Evolutionary conservation across 2,113 vertebrate species (phyloP).

Genomic region (Platichthys flesus): DNA sequence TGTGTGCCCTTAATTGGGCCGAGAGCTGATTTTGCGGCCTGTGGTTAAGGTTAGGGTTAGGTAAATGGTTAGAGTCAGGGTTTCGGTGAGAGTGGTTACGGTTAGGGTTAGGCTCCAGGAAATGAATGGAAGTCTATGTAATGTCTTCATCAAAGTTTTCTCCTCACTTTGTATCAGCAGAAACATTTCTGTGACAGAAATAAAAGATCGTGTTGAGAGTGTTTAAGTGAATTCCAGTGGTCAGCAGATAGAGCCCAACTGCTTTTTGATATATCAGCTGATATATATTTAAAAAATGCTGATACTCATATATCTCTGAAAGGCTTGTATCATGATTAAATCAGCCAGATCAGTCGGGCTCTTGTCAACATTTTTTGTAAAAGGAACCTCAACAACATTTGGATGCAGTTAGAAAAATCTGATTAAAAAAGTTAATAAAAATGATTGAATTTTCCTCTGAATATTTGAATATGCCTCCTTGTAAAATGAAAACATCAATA

Average conservation of each 20-base stretch:
- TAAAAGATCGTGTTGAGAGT: not conserved
- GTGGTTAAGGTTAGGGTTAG: slow-evolving; percentile 1
- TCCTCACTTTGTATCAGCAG: not conserved
- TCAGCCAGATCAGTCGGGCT: too few species aligned
- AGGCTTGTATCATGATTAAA: too few species aligned
- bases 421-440: too few species aligned
- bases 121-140: not conserved
- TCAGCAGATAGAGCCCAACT: too few species aligned
- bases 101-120: not conserved
- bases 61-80: not conserved
- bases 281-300: too few species aligned
- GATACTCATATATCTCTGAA: too few species aligned
- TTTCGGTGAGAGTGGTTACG: not conserved
- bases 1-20: not conserved
- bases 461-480: not conserved
- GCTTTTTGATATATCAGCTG: too few species aligned
- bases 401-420: too few species aligned
- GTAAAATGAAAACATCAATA: too few species aligned
- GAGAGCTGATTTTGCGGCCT: not conserved
- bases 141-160: not conserved
- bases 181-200: not conserved
- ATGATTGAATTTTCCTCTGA: not conserved
- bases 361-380: too few species aligned
- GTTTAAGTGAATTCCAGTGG: not conserved
- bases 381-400: too few species aligned